Evolutionary conservation across 1,140 invertebrate genomes (phyloP), one percentile per base, ranked within the genome.

Genomic region (Scaptomyza graminum): DNA sequence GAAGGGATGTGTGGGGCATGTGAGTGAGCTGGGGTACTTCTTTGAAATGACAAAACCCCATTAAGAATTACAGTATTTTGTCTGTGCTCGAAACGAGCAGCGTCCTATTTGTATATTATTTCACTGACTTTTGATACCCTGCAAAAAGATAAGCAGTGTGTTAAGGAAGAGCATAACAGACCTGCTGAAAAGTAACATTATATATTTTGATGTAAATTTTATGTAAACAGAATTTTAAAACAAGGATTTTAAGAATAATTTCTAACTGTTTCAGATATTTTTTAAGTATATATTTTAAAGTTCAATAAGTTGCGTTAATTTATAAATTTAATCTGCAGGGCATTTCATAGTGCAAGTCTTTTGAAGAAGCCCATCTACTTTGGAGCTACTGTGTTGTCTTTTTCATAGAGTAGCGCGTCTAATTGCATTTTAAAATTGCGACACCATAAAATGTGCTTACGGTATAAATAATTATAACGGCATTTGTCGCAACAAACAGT

Each of bases 391-490:
- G 46, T 65, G 61, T 37, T 47, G 64, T 68, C 62, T 34, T 50
- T 64, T 62, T 66, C 74, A 75, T 74, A 55, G 64, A 71, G 83
- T 60, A 55, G 71, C 72, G 79, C 79, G 64, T 88, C 83, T 88
- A 88, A 88, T 88, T 88, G 83, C 83, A 88, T 88, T 88, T 88
- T 88, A 88, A 88, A 88, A 88, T 88, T 88, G 83, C 84, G 84
- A 88, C 83, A 88, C 83, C 84, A 88, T 89, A 89, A 88, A 88
- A 88, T 88, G 84, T 88, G 84, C 84, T 89, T 88, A 88, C 83
- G 63, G 73, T 88, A 88, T 89, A 88, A 88, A 88, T 88, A 88
- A 88, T 89, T 88, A 83, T 88, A 88, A 88, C 79, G 84, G 73
- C 79, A 88, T 88, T 88, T 88, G 79, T 88, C 79, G 84, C 79